Conservation (phyloP, 1,140 invertebrate genomes). For the Chironomus striatipennis region DNA sequence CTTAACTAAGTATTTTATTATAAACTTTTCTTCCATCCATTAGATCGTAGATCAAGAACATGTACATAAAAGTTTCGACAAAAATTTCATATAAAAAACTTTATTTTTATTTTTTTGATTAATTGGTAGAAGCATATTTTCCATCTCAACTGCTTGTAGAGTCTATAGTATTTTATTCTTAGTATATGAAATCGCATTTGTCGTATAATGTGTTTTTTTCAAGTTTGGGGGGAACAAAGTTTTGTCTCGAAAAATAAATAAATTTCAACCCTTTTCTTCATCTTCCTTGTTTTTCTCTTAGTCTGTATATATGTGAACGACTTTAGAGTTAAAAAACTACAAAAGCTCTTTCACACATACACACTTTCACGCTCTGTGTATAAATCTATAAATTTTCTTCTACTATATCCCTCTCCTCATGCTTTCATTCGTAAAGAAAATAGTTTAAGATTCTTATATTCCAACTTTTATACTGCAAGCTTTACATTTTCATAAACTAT, state of each 20-base stretch:
- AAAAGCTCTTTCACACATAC: background rate
- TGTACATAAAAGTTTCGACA: no score
- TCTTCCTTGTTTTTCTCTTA: background rate
- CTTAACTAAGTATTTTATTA: no score
- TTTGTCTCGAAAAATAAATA: background rate
- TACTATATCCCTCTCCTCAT: background rate
- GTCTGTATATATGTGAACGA: no score
- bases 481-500: no score
- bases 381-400: background rate
- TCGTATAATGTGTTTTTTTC: background rate
- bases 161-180: background rate
- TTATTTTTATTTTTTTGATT: no score
- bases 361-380: background rate
- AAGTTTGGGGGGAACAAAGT: background rate
- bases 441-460: no score
- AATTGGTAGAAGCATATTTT: no score
- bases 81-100: no score
- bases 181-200: conserved; percentile 5
- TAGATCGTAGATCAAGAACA: no score
- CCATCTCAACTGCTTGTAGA: no score
- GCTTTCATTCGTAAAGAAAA: background rate
- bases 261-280: background rate
- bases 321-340: background rate
- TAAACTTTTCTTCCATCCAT: no score
- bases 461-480: no score